These are phyloP conservation scores for Drosophila teissieri DNA, from an alignment of 1,140 invertebrate species.

Conservation along the genomic window DNA sequence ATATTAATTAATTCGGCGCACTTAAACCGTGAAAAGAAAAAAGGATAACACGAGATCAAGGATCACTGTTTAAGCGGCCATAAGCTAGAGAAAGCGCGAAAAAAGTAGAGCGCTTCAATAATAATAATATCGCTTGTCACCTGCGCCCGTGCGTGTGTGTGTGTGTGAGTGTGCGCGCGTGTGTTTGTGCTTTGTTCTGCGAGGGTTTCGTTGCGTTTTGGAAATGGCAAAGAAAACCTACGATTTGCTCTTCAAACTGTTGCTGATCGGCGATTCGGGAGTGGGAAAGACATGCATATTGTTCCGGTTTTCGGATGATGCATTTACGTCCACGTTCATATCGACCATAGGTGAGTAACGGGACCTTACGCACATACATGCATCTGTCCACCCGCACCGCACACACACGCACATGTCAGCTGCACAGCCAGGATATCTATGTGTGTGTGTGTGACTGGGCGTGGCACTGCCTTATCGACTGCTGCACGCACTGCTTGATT, in stretches of 20 bases:
- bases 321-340: slow-evolving; percentile 99
- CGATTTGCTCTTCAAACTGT: slow-evolving; percentile 98
- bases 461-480: slow-evolving; percentile 54
- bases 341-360: slow-evolving; percentile 95
- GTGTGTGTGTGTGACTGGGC: slow-evolving; percentile 51
- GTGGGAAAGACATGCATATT: slow-evolving; percentile 99
- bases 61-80: neutral
- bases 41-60: neutral
- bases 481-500: slow-evolving; percentile 6
- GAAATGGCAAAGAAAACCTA: slow-evolving; percentile 97
- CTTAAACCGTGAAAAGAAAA: slow-evolving; percentile 1
- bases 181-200: slow-evolving; percentile 63
- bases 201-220: slow-evolving; percentile 63
- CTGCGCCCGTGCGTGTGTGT: slow-evolving; percentile 26
- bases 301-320: slow-evolving; percentile 99
- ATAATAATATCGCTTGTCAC: slow-evolving; percentile 35
- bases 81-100: neutral
- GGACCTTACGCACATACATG: slow-evolving; percentile 14
- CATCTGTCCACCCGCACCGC: slow-evolving; percentile 4
- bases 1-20: slow-evolving; percentile 26
- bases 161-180: slow-evolving; percentile 35
- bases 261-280: slow-evolving; percentile 98
- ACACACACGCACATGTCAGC: slow-evolving; percentile 30
- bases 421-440: slow-evolving; percentile 32
- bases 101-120: neutral